Conservation (phyloP, 2,888 invertebrate species). For the Himalopsyche japonica region DNA sequence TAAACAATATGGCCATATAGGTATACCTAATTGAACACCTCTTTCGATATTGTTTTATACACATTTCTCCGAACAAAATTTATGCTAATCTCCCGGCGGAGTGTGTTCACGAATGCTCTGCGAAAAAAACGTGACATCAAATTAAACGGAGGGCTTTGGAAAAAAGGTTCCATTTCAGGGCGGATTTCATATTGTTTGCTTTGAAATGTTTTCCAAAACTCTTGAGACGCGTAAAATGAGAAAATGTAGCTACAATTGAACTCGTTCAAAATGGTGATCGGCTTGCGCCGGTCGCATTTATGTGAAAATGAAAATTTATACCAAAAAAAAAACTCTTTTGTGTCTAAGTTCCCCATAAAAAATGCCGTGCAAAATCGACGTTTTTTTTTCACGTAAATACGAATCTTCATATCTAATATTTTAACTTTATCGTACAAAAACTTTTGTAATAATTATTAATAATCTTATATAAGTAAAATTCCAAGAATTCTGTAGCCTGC, state of each 20-base stretch:
- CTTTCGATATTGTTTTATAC: not conserved
- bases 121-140: slow-evolving; percentile 22
- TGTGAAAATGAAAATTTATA: not conserved
- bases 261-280: not conserved
- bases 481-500: too few species aligned
- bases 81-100: slow-evolving; percentile 7
- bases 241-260: slow-evolving; percentile 1
- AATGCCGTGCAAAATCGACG: too few species aligned
- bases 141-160: slow-evolving; percentile 21
- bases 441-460: too few species aligned
- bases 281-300: not conserved
- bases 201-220: not conserved
- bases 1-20: not conserved
- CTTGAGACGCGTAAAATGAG: not conserved
- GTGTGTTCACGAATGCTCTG: slow-evolving; percentile 3
- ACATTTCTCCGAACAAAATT: not conserved
- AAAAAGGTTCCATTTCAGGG: slow-evolving; percentile 8
- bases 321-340: not conserved
- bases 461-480: too few species aligned
- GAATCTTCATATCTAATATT: too few species aligned
- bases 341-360: too few species aligned
- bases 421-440: too few species aligned
- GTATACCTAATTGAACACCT: not conserved
- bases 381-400: too few species aligned
- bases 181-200: not conserved